Conservation (phyloP, 2,113 vertebrate species). For the Corythaixoides concolor region DNA sequence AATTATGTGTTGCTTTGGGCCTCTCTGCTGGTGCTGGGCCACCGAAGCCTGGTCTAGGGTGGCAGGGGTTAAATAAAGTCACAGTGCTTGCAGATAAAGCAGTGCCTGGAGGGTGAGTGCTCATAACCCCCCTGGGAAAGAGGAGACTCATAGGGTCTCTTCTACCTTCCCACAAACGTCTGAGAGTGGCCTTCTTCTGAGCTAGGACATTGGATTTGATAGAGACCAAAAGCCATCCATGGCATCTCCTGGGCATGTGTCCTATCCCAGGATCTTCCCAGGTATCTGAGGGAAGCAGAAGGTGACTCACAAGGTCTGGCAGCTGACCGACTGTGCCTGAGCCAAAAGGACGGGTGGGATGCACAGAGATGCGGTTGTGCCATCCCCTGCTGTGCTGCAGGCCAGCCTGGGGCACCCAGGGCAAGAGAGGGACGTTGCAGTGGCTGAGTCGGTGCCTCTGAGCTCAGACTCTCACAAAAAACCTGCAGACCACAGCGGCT, state of each 20-base stretch:
- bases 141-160: background rate
- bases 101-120: background rate
- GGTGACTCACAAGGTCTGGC: background rate
- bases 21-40: background rate
- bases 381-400: background rate
- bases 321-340: background rate
- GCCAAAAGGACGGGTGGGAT: background rate
- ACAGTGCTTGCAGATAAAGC: background rate
- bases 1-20: background rate
- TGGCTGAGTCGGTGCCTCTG: background rate
- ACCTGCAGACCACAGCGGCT: background rate
- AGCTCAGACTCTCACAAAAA: background rate
- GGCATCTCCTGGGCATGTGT: background rate
- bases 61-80: background rate
- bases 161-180: background rate
- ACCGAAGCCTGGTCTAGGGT: background rate
- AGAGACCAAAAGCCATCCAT: background rate
- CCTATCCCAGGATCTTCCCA: background rate
- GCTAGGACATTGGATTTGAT: background rate
- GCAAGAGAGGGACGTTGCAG: background rate
- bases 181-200: background rate
- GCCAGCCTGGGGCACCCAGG: background rate
- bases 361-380: background rate
- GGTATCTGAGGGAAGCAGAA: background rate
- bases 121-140: background rate